Evolutionary conservation across 1,140 invertebrate genomes (phyloP).

Genomic region (Meloidogyne floridensis): DNA sequence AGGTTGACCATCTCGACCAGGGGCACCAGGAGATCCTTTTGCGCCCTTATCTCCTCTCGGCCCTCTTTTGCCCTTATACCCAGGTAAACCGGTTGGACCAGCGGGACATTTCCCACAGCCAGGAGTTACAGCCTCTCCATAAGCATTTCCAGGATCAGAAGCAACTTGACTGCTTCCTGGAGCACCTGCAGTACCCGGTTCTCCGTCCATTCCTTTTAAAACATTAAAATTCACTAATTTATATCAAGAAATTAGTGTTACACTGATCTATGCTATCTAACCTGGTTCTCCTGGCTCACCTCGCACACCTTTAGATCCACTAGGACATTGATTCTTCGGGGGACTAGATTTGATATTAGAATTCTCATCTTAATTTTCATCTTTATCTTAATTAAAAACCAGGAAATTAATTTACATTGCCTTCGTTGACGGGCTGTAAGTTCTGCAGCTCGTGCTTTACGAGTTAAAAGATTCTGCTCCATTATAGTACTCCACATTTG

Average conservation of each 20-base stretch:
- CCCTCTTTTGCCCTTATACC: no score
- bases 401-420: constrained; percentile 21
- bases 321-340: constrained; percentile 16
- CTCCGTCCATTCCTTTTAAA: constrained; percentile 18
- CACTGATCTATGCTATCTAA: constrained; percentile 7
- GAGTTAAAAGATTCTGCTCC: constrained; percentile 23
- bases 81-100: no score
- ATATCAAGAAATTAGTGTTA: no score
- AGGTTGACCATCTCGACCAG: no score
- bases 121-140: background rate
- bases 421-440: constrained; percentile 11
- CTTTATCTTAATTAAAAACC: no score
- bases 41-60: no score
- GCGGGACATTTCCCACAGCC: background rate
- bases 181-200: background rate
- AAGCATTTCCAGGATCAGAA: constrained; percentile 6
- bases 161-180: constrained; percentile 17
- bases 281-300: constrained; percentile 6
- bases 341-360: background rate
- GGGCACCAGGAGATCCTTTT: no score
- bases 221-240: no score
- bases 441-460: background rate
- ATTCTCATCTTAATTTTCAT: background rate
- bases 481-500: constrained; percentile 44
- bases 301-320: constrained; percentile 18